Conservation (phyloP, 2,888 invertebrate species). For the Drosophila percnosoma region DNA sequence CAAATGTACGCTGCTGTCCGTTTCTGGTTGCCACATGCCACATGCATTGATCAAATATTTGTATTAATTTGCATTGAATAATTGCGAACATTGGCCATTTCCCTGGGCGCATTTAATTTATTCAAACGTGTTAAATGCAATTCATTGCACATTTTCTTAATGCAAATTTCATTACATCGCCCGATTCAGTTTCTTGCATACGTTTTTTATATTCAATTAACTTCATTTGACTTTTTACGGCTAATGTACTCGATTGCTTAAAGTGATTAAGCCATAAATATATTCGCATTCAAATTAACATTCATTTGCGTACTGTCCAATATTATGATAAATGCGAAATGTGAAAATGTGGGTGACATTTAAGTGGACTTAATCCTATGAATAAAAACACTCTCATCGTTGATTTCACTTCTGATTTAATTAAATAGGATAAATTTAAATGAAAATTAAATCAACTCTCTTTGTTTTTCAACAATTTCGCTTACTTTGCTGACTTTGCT, state of each 20-base stretch:
- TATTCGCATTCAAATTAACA: not conserved
- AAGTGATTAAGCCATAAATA: not conserved
- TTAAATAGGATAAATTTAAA: not conserved
- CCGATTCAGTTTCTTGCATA: not conserved
- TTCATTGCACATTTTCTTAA: constrained; percentile 1
- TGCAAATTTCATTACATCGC: constrained; percentile 11
- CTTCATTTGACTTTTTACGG: not conserved
- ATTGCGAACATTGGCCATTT: not conserved
- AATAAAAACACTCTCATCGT: not conserved
- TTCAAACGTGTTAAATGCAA: not conserved
- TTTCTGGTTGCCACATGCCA: not conserved
- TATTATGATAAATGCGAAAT: not conserved
- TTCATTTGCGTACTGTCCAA: not conserved
- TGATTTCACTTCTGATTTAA: not conserved
- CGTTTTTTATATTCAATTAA: constrained; percentile 8
- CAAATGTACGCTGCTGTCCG: not conserved
- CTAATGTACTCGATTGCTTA: not conserved
- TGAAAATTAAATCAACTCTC: not conserved
- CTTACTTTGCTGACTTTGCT: too few relatives aligned
- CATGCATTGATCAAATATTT: constrained; percentile 28
- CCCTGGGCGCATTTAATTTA: constrained; percentile 2
- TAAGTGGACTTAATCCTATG: not conserved
- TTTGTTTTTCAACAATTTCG: not conserved
- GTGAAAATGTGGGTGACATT: not conserved
- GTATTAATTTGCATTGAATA: constrained; percentile 21